A percentile compares a stretch with the other conserved stretches of the same genome.
phyloP scores from a whole-genome alignment of 2,113 vertebrate genomes.

The Pangasianodon gigas region DNA sequence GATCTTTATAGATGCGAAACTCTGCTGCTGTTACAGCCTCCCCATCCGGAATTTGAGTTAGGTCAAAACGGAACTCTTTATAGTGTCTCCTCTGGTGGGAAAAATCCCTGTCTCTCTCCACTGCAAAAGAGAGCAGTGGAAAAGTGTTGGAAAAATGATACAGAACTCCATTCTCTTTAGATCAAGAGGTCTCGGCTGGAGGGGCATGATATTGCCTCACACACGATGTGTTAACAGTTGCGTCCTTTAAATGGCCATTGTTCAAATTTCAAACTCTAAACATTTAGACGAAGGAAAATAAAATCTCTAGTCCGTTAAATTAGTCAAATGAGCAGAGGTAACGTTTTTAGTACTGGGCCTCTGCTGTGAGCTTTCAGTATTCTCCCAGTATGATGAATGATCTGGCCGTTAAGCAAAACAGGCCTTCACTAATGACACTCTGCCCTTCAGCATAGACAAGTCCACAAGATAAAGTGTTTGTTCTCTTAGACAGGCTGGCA shows the following conservation, averaged over 20 bases:
- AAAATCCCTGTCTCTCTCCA: constrained; percentile 98
- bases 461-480: constrained; percentile 64
- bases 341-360: constrained; percentile 69
- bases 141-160: neutral
- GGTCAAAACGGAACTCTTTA: constrained; percentile 98
- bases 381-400: constrained; percentile 80
- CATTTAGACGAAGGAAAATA: constrained; percentile 74
- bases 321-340: constrained; percentile 76
- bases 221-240: constrained; percentile 54
- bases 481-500: constrained; percentile 27
- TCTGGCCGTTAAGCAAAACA: constrained; percentile 88
- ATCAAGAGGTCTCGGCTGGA: neutral
- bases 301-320: constrained; percentile 77
- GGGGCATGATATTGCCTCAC: constrained; percentile 25
- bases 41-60: constrained; percentile 94
- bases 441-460: constrained; percentile 70
- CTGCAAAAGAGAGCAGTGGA: constrained; percentile 72
- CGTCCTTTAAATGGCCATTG: constrained; percentile 62
- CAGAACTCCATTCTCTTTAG: neutral
- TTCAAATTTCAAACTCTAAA: constrained; percentile 74
- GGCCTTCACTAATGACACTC: constrained; percentile 80
- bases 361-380: constrained; percentile 72
- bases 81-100: constrained; percentile 95
- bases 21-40: constrained; percentile 96
- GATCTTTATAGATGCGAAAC: constrained; percentile 96